A percentile compares a stretch with the other conserved stretches of the same genome.
phyloP scores from a whole-genome alignment of 2,888 invertebrate species.

The Tenthredo amoena region DNA sequence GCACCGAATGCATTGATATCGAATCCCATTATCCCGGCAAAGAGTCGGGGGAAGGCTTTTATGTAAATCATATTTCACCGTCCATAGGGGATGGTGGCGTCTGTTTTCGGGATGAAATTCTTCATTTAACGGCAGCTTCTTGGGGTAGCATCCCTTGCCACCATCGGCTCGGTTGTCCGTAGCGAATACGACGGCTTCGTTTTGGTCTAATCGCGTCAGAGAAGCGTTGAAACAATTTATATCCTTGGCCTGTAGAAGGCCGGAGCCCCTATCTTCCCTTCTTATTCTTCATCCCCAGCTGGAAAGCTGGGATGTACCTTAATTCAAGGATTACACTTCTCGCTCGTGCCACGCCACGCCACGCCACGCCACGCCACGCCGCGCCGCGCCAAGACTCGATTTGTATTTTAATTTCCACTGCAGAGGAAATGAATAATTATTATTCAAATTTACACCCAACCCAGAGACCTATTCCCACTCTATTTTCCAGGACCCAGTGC shows the following conservation, averaged over 20 bases:
- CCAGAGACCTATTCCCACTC: constrained; percentile 21
- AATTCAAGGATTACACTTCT: constrained; percentile 63
- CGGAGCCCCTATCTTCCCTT: neutral
- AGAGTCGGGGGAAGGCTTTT: constrained; percentile 50
- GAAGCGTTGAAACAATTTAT: constrained; percentile 67
- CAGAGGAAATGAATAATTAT: constrained; percentile 66
- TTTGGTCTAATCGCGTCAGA: constrained; percentile 63
- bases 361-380: neutral
- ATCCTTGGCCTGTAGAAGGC: constrained; percentile 56
- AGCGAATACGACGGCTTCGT: constrained; percentile 16
- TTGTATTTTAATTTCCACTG: constrained; percentile 65
- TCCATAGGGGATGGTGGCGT: constrained; percentile 57
- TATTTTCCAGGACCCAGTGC: neutral
- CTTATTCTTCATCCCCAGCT: constrained; percentile 3
- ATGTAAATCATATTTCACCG: constrained; percentile 65
- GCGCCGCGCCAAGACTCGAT: constrained; percentile 53
- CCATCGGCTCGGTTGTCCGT: neutral
- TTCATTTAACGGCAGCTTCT: constrained; percentile 62
- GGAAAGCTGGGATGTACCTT: constrained; percentile 56
- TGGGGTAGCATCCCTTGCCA: constrained; percentile 53
- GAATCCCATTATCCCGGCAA: neutral
- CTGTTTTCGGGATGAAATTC: constrained; percentile 58
- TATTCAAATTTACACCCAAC: constrained; percentile 61
- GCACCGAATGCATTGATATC: neutral
- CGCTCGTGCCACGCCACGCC: neutral